Evolutionary conservation across 1,140 invertebrate genomes (phyloP).

Genomic region (Nilaparvata lugens): DNA sequence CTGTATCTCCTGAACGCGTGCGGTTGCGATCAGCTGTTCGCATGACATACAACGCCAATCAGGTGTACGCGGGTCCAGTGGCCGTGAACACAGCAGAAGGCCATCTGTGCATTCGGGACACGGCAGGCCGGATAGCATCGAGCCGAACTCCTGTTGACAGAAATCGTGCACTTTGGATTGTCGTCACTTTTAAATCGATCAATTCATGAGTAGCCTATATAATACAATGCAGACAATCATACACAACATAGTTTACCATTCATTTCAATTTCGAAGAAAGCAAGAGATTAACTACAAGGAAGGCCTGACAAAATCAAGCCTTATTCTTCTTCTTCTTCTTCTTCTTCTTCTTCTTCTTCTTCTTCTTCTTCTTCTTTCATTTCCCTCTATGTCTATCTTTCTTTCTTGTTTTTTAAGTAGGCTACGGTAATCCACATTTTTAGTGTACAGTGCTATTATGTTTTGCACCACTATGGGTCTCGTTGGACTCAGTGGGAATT

Average conservation of each 20-base stretch:
- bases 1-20: conserved; percentile 24
- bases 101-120: conserved; percentile 31
- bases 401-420: no score
- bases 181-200: conserved; percentile 16
- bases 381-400: no score
- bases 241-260: background rate
- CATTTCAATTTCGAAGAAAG: background rate
- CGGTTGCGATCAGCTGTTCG: conserved; percentile 20
- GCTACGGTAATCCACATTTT: no score
- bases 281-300: no score
- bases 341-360: no score
- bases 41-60: conserved; percentile 31
- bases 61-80: conserved; percentile 18
- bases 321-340: no score
- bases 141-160: conserved; percentile 28
- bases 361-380: no score
- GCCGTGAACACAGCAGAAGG: conserved; percentile 25
- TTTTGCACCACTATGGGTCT: no score
- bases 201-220: conserved; percentile 3
- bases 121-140: conserved; percentile 28
- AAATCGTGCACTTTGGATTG: no score
- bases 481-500: no score
- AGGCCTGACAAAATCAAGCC: no score
- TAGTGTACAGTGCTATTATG: no score
- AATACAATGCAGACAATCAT: conserved; percentile 4